Base-by-base conservation (phyloP, 2,888 invertebrate genomes). In the Philereme vetulata region DNA sequence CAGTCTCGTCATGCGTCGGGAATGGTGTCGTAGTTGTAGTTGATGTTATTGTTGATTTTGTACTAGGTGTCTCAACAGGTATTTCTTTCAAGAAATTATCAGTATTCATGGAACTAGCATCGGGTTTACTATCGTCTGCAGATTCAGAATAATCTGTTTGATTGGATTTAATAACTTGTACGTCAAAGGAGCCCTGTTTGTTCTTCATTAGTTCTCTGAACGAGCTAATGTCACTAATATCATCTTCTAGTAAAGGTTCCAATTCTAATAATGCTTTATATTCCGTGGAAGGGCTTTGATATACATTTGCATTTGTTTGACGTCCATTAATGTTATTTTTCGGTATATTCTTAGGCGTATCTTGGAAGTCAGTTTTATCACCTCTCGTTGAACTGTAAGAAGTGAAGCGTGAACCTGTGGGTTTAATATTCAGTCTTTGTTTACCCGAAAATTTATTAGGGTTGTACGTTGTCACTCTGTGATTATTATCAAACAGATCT, bases 161-260 rank as follows among this genome's bases (percentile, higher is more conserved):
- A 68, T 91, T 88, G 45, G 92, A 88, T 76, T 93, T 93, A 34
- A 93, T 93, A 3, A 93, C 92, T 85, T 93, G 84, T 3, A 93
- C 93, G 72, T 93, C 93, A 72, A 85, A 90, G 40, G 93, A 93
- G 6, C 79, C 87, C 66, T 88, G 78, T 55, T 80, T 85, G 68
- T 89, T 90, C 75, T 90, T 92, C 87, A 92, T 88, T 42, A 92
- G 72, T 70, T 93, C 92, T 67, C 90, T 88, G 64, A 91, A 93
- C 36, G 90, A 85, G 69, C 84, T 86, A 48, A 89, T 77, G 63
- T 93, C 92, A 70, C 93, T 92, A 56, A 93, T 93, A 48, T 93
- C 93, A 72, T 94, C 94, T 82, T 94, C 94, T 36, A 94, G 85
- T 57, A 94, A 78, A 6, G 94, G 93, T 74, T 93, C 94, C 68